A percentile compares a stretch with the other conserved stretches of the same genome.
Conservation (phyloP, 2,113 vertebrate genomes). For the Rynchops niger region DNA sequence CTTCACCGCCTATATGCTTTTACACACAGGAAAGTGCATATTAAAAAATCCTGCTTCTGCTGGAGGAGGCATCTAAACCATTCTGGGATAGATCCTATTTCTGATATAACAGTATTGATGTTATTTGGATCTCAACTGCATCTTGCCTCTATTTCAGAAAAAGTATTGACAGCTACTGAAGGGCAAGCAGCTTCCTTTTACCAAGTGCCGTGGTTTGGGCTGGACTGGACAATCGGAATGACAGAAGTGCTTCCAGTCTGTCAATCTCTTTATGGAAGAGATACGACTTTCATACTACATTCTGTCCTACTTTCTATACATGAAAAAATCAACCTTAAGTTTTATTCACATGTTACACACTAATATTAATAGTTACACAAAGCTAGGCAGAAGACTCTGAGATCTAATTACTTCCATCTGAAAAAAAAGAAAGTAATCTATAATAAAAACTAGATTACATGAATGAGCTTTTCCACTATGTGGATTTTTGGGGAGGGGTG, state of each 20-base stretch:
- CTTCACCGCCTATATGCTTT: background rate
- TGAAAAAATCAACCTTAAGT: background rate
- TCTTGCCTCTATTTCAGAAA: background rate
- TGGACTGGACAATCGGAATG: too few relatives aligned
- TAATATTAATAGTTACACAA: background rate
- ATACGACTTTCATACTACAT: background rate
- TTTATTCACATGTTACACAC: background rate
- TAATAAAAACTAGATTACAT: background rate
- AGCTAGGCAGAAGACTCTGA: background rate
- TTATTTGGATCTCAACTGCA: background rate
- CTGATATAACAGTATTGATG: background rate
- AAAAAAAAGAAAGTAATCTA: background rate
- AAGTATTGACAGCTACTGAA: background rate
- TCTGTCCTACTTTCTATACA: background rate
- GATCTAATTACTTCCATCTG: background rate
- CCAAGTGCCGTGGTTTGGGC: too few relatives aligned
- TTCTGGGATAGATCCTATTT: background rate
- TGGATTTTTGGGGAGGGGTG: background rate
- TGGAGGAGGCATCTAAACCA: background rate
- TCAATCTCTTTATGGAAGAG: background rate
- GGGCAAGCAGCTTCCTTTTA: background rate
- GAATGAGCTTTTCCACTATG: background rate
- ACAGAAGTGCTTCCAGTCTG: background rate
- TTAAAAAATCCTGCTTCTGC: background rate
- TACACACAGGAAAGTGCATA: background rate